Evolutionary conservation across 2,888 invertebrate species (phyloP).

Genomic region (Mythimna albipuncta): DNA sequence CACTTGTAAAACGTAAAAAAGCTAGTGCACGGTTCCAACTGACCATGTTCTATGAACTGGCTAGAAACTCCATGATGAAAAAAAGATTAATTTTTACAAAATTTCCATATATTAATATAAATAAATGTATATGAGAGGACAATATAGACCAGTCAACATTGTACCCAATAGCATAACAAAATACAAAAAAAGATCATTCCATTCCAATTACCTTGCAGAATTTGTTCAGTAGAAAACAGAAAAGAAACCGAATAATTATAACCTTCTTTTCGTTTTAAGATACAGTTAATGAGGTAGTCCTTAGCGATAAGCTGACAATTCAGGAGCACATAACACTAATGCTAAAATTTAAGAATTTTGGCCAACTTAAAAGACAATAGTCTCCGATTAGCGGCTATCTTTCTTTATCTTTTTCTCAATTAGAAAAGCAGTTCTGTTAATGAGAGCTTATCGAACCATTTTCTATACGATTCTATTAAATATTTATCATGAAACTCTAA

Average conservation of each 20-base stretch:
- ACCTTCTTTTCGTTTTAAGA: neutral
- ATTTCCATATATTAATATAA: too few species aligned
- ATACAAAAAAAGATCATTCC: neutral
- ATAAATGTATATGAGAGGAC: too few species aligned
- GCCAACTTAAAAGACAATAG: slow-evolving; percentile 33
- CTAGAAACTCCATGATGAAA: too few species aligned
- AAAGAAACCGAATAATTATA: neutral
- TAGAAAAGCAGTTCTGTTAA: neutral
- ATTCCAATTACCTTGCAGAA: neutral
- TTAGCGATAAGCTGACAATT: slow-evolving; percentile 22
- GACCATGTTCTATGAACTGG: too few species aligned
- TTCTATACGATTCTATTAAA: too few species aligned
- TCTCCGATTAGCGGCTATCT: slow-evolving; percentile 19
- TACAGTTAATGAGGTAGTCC: slow-evolving; percentile 14
- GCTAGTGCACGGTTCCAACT: too few species aligned
- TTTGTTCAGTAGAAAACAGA: neutral
- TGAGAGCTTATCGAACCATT: neutral
- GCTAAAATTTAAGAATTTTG: slow-evolving; percentile 29
- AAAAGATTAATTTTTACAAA: too few species aligned
- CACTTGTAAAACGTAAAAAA: too few species aligned
- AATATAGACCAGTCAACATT: too few species aligned
- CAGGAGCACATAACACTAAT: slow-evolving; percentile 11
- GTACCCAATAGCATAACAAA: too few species aligned
- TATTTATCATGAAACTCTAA: neutral
- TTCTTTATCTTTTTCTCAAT: slow-evolving; percentile 17